Evolutionary conservation across 2,113 vertebrate species (phyloP), one percentile per base, ranked within the genome.

Genomic region (Coreoperca whiteheadi): DNA sequence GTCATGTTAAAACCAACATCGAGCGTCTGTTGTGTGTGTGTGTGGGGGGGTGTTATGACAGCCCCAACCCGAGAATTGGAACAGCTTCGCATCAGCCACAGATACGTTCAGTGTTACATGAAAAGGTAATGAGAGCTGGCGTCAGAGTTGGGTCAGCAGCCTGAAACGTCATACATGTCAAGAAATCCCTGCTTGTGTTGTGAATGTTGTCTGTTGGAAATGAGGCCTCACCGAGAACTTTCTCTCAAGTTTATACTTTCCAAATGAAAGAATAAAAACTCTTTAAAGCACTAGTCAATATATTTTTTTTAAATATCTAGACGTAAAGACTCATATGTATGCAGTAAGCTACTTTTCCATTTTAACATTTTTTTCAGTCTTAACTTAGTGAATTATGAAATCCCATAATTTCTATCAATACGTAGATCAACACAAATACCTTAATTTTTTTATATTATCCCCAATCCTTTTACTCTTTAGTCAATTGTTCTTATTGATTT

Each of bases 1-100:
- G 89, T 87, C 83, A 91, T 81, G 68, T 84, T 76, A 57, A 87
- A 84, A 87, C 48, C 79, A 48, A 88, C 85, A 74, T 87, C 4
- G 61, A 75, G 74, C 10, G 32, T 65, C 12, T 75, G 65, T 64
- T 79, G 37, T 8, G 41, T 9, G 9, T 20, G 8, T 30, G 65
- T 28, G 18, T 34, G 32, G 73, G 46, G 1, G 34, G 41, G 15
- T 81, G 67, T 86, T 87, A 77, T 87, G 83, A 89, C 86, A 86
- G 60, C 60, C 32, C 61, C 54, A 70, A 84, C 89, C 88, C 67
- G 71, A 74, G 71, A 86, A 51, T 71, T 90, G 85, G 84, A 82
- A 64, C 34, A 0, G 41, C 50, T 65, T 82, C 4, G 23, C 53
- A 50, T 51, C 25, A 4, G 84, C 76, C 82, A 72, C 86, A 91